Evolutionary conservation across 2,797 vertebrate genomes (phyloP).

Genomic region (Mormyrus proboscirostris): DNA sequence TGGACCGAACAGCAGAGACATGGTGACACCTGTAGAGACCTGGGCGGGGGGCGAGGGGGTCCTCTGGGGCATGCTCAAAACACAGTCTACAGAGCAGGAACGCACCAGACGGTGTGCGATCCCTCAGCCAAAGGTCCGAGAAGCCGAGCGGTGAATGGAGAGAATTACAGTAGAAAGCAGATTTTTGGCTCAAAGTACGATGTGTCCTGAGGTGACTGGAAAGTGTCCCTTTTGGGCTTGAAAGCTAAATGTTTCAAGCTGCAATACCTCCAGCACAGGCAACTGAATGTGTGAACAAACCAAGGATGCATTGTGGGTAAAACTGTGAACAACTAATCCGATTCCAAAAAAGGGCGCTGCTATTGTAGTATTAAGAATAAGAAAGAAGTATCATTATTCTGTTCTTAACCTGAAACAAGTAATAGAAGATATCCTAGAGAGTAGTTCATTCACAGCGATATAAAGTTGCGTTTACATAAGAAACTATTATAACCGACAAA

Average conservation of each 20-base stretch:
- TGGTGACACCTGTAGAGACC: not conserved
- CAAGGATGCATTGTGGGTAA: not conserved
- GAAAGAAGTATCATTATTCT: not conserved
- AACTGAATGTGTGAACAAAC: not conserved
- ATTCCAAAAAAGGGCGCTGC: not conserved
- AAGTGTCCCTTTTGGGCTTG: not conserved
- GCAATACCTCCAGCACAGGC: not conserved
- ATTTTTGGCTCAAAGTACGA: not conserved
- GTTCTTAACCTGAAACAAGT: not conserved
- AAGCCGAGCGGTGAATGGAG: not conserved
- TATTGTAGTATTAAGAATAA: not conserved
- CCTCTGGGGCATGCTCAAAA: not conserved
- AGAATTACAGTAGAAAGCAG: not conserved
- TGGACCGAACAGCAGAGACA: not conserved
- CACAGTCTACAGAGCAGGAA: not conserved
- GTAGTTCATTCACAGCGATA: not conserved
- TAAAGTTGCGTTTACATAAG: not conserved
- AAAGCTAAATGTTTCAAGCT: not conserved
- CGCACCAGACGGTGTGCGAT: not conserved
- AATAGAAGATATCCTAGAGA: not conserved
- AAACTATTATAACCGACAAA: not conserved
- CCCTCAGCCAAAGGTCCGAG: not conserved
- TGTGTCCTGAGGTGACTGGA: not conserved
- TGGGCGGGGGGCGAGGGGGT: not conserved
- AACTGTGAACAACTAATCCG: not conserved